Evolutionary conservation across 2,888 invertebrate genomes (phyloP).

Genomic region (Oxyteleia sp.): DNA sequence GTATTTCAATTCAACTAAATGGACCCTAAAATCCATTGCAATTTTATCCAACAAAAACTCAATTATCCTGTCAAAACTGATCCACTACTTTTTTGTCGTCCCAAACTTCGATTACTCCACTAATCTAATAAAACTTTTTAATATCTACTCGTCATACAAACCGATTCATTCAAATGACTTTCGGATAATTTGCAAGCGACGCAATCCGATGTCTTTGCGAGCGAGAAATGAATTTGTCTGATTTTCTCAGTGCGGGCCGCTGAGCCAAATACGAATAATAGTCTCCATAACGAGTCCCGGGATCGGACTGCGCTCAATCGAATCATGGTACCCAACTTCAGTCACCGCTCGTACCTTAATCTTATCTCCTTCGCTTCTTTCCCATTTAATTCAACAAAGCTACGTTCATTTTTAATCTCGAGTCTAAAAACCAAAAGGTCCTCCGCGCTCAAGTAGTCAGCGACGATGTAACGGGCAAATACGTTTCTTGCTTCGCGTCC

Average conservation of each 20-base stretch:
- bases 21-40: too few relatives aligned
- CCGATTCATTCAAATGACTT: background rate
- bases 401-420: background rate
- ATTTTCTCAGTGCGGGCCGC: background rate
- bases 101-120: background rate
- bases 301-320: too few relatives aligned
- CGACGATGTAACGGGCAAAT: constrained; percentile 33
- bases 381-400: too few relatives aligned
- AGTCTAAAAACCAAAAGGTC: too few relatives aligned
- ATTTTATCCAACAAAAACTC: background rate
- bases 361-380: too few relatives aligned
- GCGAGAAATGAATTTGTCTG: constrained; percentile 24
- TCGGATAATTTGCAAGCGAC: constrained; percentile 3
- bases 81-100: background rate
- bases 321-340: constrained; percentile 9
- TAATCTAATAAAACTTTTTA: constrained; percentile 42
- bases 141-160: background rate
- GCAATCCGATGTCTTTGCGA: constrained; percentile 18
- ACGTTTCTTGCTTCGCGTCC: constrained; percentile 17
- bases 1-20: too few relatives aligned
- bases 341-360: background rate
- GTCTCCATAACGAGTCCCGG: constrained; percentile 28
- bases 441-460: constrained; percentile 21
- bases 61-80: background rate
- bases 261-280: constrained; percentile 19